These are phyloP conservation scores for Eueremaeus valkanovi DNA, from an alignment of 2,888 invertebrate species.

Conservation along the genomic window DNA sequence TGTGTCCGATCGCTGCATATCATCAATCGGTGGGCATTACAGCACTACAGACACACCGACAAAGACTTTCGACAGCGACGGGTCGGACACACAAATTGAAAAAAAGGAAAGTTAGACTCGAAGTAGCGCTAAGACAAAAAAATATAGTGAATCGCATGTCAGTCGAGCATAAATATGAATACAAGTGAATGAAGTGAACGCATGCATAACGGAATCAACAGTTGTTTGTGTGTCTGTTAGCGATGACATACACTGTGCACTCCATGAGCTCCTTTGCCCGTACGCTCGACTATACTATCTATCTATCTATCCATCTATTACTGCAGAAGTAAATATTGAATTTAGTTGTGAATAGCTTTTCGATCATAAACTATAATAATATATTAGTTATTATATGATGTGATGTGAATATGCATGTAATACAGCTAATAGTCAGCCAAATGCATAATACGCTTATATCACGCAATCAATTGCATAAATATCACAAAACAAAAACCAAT, in stretches of 20 bases:
- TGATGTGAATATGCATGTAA: slow-evolving; percentile 8
- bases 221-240: slow-evolving; percentile 25
- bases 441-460: slow-evolving; percentile 5
- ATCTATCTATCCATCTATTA: too few species aligned
- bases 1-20: neutral
- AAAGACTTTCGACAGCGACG: neutral
- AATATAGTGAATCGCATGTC: slow-evolving; percentile 8
- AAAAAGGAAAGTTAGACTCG: too few species aligned
- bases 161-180: slow-evolving; percentile 27
- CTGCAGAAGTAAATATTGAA: slow-evolving; percentile 12
- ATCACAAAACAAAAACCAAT: too few species aligned
- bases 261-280: neutral
- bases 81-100: neutral
- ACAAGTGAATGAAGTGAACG: slow-evolving; percentile 29
- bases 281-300: neutral
- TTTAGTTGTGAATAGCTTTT: slow-evolving; percentile 26
- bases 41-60: neutral
- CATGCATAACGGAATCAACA: slow-evolving; percentile 31
- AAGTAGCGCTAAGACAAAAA: neutral
- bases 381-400: neutral
- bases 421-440: neutral
- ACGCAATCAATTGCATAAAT: neutral
- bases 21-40: neutral
- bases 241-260: too few species aligned
- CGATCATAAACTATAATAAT: too few species aligned